Conservation (phyloP, 2,113 vertebrate species). For the Silurus asotus region DNA sequence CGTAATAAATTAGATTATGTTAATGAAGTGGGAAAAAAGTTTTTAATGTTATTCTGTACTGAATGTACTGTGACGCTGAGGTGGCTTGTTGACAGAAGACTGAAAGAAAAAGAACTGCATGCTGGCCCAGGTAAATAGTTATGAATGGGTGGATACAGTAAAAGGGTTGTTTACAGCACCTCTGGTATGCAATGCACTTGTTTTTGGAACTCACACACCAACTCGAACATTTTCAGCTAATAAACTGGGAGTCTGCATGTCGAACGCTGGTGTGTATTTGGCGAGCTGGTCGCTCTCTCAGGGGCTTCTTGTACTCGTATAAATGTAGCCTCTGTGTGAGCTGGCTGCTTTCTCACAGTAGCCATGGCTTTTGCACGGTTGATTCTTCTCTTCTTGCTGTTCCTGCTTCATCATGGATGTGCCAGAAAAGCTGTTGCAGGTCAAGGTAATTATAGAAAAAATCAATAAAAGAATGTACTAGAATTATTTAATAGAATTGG, state of each 20-base stretch:
- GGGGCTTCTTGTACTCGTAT: constrained; percentile 57
- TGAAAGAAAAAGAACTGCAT: constrained; percentile 55
- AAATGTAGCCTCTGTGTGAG: constrained; percentile 53
- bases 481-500: neutral
- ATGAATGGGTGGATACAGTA: constrained; percentile 69
- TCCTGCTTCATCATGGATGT: constrained; percentile 61
- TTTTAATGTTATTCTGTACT: neutral
- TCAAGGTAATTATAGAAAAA: constrained; percentile 56
- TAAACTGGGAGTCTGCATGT: constrained; percentile 50
- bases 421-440: constrained; percentile 64
- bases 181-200: constrained; percentile 56
- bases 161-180: constrained; percentile 64
- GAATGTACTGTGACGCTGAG: constrained; percentile 45
- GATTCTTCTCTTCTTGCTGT: constrained; percentile 63
- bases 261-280: constrained; percentile 67
- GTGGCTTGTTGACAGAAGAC: constrained; percentile 66
- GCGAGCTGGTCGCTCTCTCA: constrained; percentile 43
- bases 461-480: neutral
- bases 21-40: neutral
- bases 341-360: constrained; percentile 49
- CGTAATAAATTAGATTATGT: neutral
- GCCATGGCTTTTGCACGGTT: constrained; percentile 66
- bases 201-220: constrained; percentile 62
- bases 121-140: constrained; percentile 74
- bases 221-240: constrained; percentile 64